Evolutionary conservation across 2,888 invertebrate species (phyloP), one percentile per base, ranked within the genome.

Genomic region (Callinectes sapidus): DNA sequence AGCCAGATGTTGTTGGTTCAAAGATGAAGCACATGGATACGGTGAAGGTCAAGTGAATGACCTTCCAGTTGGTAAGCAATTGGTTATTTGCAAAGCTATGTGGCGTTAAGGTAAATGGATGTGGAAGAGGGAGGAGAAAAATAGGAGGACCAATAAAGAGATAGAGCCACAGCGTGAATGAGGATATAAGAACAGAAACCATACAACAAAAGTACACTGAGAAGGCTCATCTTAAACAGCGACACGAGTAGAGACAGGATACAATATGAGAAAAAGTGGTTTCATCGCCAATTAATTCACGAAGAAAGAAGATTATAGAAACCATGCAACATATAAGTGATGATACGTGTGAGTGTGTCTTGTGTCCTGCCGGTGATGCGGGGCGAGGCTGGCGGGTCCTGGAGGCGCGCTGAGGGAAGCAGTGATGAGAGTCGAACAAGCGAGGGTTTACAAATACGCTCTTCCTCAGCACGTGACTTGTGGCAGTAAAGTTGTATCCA

Each of bases 401-500:
- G 71, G n/a, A 28, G 71, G 71, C n/a, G 10, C n/a, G n/a, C 1
- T 8, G 8, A 71, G n/a, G 71, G 71, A 42, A 10, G 48, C 32
- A 13, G n/a, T 87, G 87, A 54, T 32, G 48, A 16, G 48, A n/a
- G 16, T 23, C 28, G 87, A 54, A 55, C 55, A 5, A 54, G 87
- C 39, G 16, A 16, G 87, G 10, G 32, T 87, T 54, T 87, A 87
- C 48, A 48, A 16, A 87, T 48, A 87, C 16, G 32, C n/a, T 54
- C n/a, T 18, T 2, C 48, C n/a, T 32, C 48, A 54, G 55, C 28
- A 54, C 54, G 89, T 89, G 61, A 66, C 61, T 66, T 32, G 89
- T 71, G 71, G 10, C 71, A 32, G 89, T 35, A 23, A 89, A 42
- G 89, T 28, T 71, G 28, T n/a, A 71, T 89, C 71, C 71, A 18